Base-by-base conservation (phyloP, 2,113 vertebrate genomes). In the Myrmophylax atrothorax region DNA sequence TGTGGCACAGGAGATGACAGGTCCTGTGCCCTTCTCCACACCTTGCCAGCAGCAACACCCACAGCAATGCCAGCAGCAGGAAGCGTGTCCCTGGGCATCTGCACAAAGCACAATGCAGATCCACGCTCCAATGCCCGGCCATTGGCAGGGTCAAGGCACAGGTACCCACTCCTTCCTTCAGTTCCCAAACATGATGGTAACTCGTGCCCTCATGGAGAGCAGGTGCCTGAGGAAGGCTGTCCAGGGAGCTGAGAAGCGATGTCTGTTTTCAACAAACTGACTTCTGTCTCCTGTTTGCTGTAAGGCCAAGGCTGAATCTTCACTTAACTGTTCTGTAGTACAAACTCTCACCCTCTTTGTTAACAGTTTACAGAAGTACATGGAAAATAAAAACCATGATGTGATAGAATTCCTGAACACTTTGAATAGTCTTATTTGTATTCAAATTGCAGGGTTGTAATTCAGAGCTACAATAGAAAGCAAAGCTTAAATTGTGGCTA, bases 81-180 rank as follows among this genome's bases (percentile, higher is more conserved):
- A 35, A 84, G 14, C 0, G 0, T 38, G 35, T 68, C 35, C 15
- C n/a, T 0, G 2, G 23, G 16, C 9, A 7, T 50, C 56, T 2
- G 4, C 5, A 12, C 84, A 50, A 62, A 64, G 49, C 6, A 3
- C 0, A 0, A 12, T 50, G 23, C 75, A 53, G 67, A 13, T 58
- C 46, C 0, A 0, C 38, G 18, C 58, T 88, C 24, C 1, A 2
- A 18, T 70, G 42, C 68, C 25, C 35, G 20, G 2, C 38, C 0
- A 0, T 22, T 5, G 1, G 0, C 1, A 2, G 8, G 28, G 38
- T 74, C 40, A 40, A 62, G 91, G 63, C 7, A 13, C 26, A 31
- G 81, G 60, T 50, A 47, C 33, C 38, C 37, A 18, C 22, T 58
- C 33, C 35, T 87, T 75, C 17, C 31, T 42, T 59, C 29, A 10